Base-by-base conservation (phyloP, 2,888 invertebrate species). In the Erebia aethiops region DNA sequence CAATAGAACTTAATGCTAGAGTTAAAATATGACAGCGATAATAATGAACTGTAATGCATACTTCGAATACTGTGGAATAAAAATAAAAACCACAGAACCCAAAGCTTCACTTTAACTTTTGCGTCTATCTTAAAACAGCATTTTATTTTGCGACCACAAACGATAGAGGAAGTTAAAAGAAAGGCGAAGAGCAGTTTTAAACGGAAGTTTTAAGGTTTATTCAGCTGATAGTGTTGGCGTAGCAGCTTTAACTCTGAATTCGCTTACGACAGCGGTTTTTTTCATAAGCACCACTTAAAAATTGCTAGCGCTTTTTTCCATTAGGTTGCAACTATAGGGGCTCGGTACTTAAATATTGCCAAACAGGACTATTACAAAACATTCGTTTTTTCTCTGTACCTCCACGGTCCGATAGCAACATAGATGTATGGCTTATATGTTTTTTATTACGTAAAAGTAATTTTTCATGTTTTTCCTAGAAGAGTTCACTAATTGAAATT, bases 141-240 rank as follows among this genome's bases (percentile, higher is more conserved):
- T 86, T 89, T 87, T 83, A 82, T 78, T 82, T 82, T 86, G 79
- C 83, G 83, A 85, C 90, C 89, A 87, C 89, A 89, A 90, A 89
- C 85, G 85, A 85, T 80, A 82, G 79, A 80, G 81, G 70, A 90
- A 90, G 86, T 88, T 88, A 84, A 86, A 87, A 87, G 87, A 65
- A 54, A 65, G 16, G 56, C 65, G 18, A 52, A 35, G 65, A 54
- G 65, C 54, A 18, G 18, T 65, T 65, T 56, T 54, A 18, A 65
- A 65, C 65, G 56, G 65, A 65, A 65, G 56, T 54, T 54, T 52
- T 65, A 65, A 65, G 65, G 65, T 65, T 65, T 65, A 56, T 65
- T 56, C 41, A 56, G 54, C 65, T 65, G 65, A 65, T 65, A 65
- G 54, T 65, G 65, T 65, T 65, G 65, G 43, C 65, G 65, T 65